Conservation (phyloP, 2,888 invertebrate genomes). For the Spatulosminthurus flaviceps region DNA sequence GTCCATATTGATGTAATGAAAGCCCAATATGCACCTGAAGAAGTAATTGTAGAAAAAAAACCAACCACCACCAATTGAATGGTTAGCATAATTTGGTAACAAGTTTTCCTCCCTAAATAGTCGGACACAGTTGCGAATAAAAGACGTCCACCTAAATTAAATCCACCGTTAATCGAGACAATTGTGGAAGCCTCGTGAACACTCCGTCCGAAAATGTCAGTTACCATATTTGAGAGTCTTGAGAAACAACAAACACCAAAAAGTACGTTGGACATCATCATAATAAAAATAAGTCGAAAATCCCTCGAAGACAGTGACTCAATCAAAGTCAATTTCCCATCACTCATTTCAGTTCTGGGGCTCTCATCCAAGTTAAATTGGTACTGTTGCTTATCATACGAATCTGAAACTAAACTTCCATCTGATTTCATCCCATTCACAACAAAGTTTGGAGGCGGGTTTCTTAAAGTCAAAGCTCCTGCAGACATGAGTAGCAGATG, state of each 20-base stretch:
- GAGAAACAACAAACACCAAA: constrained; percentile 61
- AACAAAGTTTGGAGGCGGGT: constrained; percentile 55
- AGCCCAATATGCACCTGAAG: constrained; percentile 53
- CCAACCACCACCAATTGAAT: constrained; percentile 51
- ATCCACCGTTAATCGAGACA: constrained; percentile 60
- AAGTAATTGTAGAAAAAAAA: constrained; percentile 54
- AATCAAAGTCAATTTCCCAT: constrained; percentile 45
- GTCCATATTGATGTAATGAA: constrained; percentile 57
- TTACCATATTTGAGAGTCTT: constrained; percentile 59
- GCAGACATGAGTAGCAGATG: constrained; percentile 53
- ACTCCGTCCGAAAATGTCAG: constrained; percentile 54
- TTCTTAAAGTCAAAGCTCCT: constrained; percentile 53
- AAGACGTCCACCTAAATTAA: constrained; percentile 59
- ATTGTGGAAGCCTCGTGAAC: constrained; percentile 54
- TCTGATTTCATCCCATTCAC: constrained; percentile 28
- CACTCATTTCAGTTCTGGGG: background rate
- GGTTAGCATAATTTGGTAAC: constrained; percentile 57
- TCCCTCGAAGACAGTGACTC: constrained; percentile 56
- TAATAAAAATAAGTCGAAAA: constrained; percentile 57
- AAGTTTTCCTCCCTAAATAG: constrained; percentile 59
- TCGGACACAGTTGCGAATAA: constrained; percentile 57
- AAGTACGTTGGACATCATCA: constrained; percentile 57
- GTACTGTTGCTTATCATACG: background rate
- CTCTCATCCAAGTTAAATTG: background rate
- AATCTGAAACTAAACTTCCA: background rate